Evolutionary conservation across 2,888 invertebrate genomes (phyloP), one percentile per base, ranked within the genome.

Genomic region (Tupiocoris notatus): DNA sequence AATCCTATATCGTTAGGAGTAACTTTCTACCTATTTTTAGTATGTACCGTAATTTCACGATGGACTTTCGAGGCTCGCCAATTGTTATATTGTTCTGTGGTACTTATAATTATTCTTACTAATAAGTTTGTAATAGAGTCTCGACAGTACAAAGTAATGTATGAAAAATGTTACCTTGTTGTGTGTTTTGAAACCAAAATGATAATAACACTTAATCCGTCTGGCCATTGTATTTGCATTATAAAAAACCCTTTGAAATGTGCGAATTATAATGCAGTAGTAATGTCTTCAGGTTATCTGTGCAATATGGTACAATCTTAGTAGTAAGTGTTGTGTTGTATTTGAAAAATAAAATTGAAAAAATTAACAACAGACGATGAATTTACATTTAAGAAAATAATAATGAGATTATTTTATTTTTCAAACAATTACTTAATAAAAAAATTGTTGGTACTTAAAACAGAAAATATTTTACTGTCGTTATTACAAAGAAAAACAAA

Each of bases 251-350:
- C 39, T 39, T 39, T 39, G 39, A 39, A 39, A 39, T 39, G 39
- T 39, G 39, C 39, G 39, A 39, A 39, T 39, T 39, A 39, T 12
- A 64, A 23, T 24, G 24, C 64, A 24, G 22, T 65, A 65, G 65
- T 65, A 56, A n/a, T 23, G 39, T 39, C 61, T 70, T 18, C 59
- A 70, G 70, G 54, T 39, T 70, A 59, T 59, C 70, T 17, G 61
- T 70, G 70, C 70, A 70, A 70, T 70, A 70, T 61, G 70, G 70
- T 70, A 59, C 58, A 59, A 70, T 70, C 58, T 70, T 61, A 9
- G 70, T 20, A 25, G 57, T 25, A 21, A 70, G 25, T 67, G 56
- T 67, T 56, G 20, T 23, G 39, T 39, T 39, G 6, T 57, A 54
- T 67, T 67, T 57, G 20, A 65, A 65, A 24, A 12, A 25, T 17